Evolutionary conservation across 1,140 invertebrate genomes (phyloP).

Genomic region (Agrilus planipennis): DNA sequence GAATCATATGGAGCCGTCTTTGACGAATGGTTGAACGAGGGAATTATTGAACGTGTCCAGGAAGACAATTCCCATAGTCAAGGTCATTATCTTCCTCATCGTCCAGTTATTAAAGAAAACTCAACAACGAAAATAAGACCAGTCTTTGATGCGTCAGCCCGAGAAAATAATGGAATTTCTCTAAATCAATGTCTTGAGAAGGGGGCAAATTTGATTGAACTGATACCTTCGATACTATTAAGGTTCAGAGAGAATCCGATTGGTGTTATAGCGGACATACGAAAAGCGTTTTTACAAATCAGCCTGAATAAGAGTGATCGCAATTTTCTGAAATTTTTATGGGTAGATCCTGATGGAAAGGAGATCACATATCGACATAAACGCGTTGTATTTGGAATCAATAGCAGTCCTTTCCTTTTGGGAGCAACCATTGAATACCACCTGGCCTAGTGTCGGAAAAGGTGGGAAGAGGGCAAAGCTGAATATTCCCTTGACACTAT

Average conservation of each 20-base stretch:
- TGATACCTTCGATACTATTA: conserved; percentile 28
- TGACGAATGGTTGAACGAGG: conserved; percentile 7
- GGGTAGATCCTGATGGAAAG: conserved; percentile 12
- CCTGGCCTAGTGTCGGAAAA: conserved; percentile 5
- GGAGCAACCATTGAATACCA: conserved; percentile 18
- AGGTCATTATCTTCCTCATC: conserved; percentile 12
- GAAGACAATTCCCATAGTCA: conserved; percentile 3
- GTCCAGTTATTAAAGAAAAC: conserved; percentile 7
- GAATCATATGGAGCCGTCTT: conserved; percentile 12
- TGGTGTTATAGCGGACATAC: conserved; percentile 31
- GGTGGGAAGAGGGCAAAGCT: not conserved
- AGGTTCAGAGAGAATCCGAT: conserved; percentile 27
- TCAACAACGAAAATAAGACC: conserved; percentile 10
- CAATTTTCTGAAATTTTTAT: conserved; percentile 26
- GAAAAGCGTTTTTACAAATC: conserved; percentile 34
- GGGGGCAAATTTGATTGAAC: conserved; percentile 29
- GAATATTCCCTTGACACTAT: not conserved
- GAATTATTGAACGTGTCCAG: not conserved
- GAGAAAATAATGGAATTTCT: conserved; percentile 3
- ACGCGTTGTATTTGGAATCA: conserved; percentile 21
- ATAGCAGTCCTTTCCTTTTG: conserved; percentile 24
- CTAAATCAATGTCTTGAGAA: conserved; percentile 2
- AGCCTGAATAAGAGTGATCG: conserved; percentile 16
- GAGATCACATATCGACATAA: conserved; percentile 18
- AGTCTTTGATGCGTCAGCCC: conserved; percentile 11